Evolutionary conservation across 2,797 vertebrate genomes (phyloP).

Genomic region (Rhinichthys osculus): DNA sequence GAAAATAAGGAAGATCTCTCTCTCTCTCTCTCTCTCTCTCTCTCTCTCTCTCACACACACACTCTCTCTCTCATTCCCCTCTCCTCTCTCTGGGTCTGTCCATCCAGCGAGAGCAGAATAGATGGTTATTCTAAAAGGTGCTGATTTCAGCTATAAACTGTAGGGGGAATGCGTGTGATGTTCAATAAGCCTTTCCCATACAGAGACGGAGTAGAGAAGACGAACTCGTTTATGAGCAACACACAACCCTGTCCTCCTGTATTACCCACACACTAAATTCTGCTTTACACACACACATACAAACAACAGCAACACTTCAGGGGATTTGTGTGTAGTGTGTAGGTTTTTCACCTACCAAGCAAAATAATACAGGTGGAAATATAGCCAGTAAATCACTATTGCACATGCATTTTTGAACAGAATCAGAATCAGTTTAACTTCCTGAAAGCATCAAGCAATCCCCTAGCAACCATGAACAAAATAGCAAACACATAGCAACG

Average conservation of each 20-base stretch:
- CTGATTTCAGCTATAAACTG: conserved; percentile 78
- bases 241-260: conserved; percentile 73
- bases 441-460: background rate
- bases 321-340: conserved; percentile 16
- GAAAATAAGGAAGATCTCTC: conserved; percentile 49
- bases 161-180: conserved; percentile 67
- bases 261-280: conserved; percentile 60
- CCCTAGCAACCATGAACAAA: background rate
- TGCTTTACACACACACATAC: conserved; percentile 32
- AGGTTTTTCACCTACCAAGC: background rate
- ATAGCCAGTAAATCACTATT: background rate
- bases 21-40: conserved; percentile 1
- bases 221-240: conserved; percentile 71
- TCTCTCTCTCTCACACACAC: background rate
- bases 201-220: conserved; percentile 62
- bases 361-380: background rate
- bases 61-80: background rate
- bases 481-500: background rate
- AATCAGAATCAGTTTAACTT: background rate
- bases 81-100: conserved; percentile 30
- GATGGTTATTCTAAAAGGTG: conserved; percentile 78
- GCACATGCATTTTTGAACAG: background rate
- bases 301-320: conserved; percentile 20
- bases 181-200: conserved; percentile 64
- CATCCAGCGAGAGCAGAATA: conserved; percentile 71